Evolutionary conservation across 2,888 invertebrate genomes (phyloP), one percentile per base, ranked within the genome.

Genomic region (Microdon myrmicae): DNA sequence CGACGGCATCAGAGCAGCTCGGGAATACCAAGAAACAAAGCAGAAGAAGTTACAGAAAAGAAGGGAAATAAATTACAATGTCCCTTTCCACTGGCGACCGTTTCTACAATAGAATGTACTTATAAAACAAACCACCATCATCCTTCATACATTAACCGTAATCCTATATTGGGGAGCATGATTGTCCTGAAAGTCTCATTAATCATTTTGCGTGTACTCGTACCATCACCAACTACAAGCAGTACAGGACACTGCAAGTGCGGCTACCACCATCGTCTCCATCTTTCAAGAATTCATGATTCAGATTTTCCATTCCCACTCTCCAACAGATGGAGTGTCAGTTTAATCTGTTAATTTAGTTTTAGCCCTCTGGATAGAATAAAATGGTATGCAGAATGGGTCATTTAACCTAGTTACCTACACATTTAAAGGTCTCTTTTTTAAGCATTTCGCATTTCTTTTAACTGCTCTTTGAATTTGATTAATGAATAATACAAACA

Each of bases 271-370:
- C n/a, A n/a, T n/a, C n/a, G n/a, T n/a, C n/a, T n/a, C n/a, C n/a
- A 31, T 39, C 16, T 20, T 32, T 47, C 38, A 16, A 54, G 39
- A 31, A n/a, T 47, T 41, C 41, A 37, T 51, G 37, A 44, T 51
- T 64, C 49, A 29, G 51, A 64, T 56, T 64, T 58, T 31, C 10
- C 10, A 9, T 10, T 28, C 9, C 9, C 3, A 5, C 17, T 16
- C 20, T 12, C 10, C 8, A 34, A 16, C 32, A 26, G 16, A 31
- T 20, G 26, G 51, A 58, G 64, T 64, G 64, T 64, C 64, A 64
- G 64, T 64, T 64, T 64, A 58, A 58, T 64, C 64, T 64, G 51
- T 64, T 64, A 64, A 64, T 64, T 64, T 64, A 58, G 64, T 64
- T 64, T 64, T 34, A 35, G 58, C 34, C 31, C 53, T 44, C 28